These are phyloP conservation scores for Pseudomyrmex pallidus DNA, from an alignment of 1,140 invertebrate genomes.

Conservation along the genomic window DNA sequence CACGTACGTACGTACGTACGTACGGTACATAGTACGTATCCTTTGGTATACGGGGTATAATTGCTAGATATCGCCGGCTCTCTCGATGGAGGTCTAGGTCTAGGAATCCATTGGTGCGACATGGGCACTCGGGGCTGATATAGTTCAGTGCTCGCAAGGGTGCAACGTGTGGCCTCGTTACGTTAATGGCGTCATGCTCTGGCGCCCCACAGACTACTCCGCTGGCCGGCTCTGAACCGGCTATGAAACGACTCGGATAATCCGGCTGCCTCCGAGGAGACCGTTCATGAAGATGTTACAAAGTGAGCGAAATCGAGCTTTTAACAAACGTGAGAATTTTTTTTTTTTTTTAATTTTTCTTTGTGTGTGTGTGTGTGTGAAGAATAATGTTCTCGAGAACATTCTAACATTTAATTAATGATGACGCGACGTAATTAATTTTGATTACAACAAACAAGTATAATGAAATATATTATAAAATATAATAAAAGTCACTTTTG, in stretches of 20 bases:
- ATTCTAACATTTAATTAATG: too few species aligned
- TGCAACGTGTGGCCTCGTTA: conserved; percentile 77
- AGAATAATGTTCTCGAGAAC: too few species aligned
- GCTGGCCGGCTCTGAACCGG: conserved; percentile 57
- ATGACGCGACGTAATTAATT: too few species aligned
- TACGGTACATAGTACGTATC: conserved; percentile 7
- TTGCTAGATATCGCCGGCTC: conserved; percentile 63
- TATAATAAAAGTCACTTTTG: too few species aligned
- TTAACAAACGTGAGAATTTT: too few species aligned
- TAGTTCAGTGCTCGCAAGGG: conserved; percentile 70
- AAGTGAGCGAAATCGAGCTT: conserved; percentile 18
- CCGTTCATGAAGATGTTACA: conserved; percentile 21
- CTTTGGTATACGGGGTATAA: conserved; percentile 44
- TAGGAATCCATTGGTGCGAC: conserved; percentile 65
- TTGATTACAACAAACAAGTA: too few species aligned
- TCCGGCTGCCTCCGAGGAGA: conserved; percentile 31
- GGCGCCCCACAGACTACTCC: conserved; percentile 73
- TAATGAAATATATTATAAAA: too few species aligned
- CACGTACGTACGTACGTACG: too few species aligned
- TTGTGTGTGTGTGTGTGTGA: too few species aligned
- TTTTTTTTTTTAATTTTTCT: too few species aligned
- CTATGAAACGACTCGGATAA: conserved; percentile 60
- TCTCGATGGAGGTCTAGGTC: conserved; percentile 74
- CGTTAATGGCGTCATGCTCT: conserved; percentile 80
- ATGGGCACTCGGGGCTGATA: conserved; percentile 69